These are phyloP conservation scores for Ceratina calcarata DNA, from an alignment of 1,140 invertebrate genomes.

Conservation along the genomic window DNA sequence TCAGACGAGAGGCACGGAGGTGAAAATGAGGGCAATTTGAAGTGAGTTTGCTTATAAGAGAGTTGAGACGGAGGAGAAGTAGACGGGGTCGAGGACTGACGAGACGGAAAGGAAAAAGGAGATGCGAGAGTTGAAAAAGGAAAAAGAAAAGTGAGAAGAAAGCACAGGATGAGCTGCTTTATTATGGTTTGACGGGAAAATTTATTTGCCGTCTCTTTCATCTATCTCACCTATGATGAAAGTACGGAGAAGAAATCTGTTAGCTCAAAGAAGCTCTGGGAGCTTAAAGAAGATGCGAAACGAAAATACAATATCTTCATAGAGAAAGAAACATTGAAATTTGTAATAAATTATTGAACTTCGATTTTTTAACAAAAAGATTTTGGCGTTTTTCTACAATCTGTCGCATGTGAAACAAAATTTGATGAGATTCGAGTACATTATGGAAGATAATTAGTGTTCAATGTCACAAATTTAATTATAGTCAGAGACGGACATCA, in stretches of 20 bases:
- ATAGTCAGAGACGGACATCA: slow-evolving; percentile 17
- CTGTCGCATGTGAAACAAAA: not conserved
- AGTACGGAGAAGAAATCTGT: too few species aligned
- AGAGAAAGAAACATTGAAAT: not conserved
- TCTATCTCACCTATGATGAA: not conserved
- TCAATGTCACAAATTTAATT: slow-evolving; percentile 30
- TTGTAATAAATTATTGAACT: not conserved
- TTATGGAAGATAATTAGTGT: not conserved
- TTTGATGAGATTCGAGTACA: not conserved
- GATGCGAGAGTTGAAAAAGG: not conserved
- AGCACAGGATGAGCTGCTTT: slow-evolving; percentile 41
- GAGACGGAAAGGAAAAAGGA: not conserved
- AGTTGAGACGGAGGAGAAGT: slow-evolving; percentile 38
- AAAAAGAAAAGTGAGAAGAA: not conserved
- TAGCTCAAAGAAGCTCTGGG: not conserved
- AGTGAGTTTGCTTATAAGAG: slow-evolving; percentile 58
- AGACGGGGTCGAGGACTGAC: slow-evolving; percentile 32
- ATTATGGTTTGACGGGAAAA: slow-evolving; percentile 42
- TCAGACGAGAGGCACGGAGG: not conserved
- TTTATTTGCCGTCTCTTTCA: slow-evolving; percentile 27
- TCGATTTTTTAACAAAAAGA: not conserved
- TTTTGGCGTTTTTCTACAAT: not conserved
- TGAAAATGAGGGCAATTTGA: slow-evolving; percentile 65
- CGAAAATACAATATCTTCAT: not conserved
- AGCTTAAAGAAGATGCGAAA: not conserved